Conservation (phyloP, 2,888 invertebrate genomes). For the Hermaeophaga mercurialis region DNA sequence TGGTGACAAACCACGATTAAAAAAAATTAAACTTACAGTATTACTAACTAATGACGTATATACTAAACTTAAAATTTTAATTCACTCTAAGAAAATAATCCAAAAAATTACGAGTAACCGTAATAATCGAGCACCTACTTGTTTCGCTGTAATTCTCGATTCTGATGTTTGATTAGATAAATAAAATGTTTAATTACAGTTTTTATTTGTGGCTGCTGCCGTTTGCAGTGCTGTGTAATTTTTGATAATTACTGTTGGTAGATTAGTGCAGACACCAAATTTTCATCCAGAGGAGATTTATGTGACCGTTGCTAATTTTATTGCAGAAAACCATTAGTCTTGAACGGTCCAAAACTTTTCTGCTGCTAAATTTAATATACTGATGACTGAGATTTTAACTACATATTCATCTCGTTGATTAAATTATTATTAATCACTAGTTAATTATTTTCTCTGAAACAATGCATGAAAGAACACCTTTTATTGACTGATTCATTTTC, state of each 20-base stretch:
- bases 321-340: not conserved
- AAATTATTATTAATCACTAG: no score
- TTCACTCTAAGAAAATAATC: constrained; percentile 1
- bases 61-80: not conserved
- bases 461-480: no score
- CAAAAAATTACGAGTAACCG: constrained; percentile 7
- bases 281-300: constrained; percentile 13
- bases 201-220: constrained; percentile 17
- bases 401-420: no score
- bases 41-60: not conserved
- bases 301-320: not conserved
- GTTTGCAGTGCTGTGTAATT: constrained; percentile 16
- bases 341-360: no score
- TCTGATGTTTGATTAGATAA: constrained; percentile 25
- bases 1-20: no score
- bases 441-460: no score
- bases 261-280: constrained; percentile 13
- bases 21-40: no score
- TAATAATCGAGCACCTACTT: constrained; percentile 21
- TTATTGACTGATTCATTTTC: no score
- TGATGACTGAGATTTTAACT: no score
- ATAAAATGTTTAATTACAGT: constrained; percentile 26
- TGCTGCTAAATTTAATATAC: no score
- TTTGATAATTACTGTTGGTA: constrained; percentile 19
- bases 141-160: constrained; percentile 16